Evolutionary conservation across 2,113 vertebrate genomes (phyloP), one percentile per base, ranked within the genome.

Genomic region (Dryoscopus gambensis): DNA sequence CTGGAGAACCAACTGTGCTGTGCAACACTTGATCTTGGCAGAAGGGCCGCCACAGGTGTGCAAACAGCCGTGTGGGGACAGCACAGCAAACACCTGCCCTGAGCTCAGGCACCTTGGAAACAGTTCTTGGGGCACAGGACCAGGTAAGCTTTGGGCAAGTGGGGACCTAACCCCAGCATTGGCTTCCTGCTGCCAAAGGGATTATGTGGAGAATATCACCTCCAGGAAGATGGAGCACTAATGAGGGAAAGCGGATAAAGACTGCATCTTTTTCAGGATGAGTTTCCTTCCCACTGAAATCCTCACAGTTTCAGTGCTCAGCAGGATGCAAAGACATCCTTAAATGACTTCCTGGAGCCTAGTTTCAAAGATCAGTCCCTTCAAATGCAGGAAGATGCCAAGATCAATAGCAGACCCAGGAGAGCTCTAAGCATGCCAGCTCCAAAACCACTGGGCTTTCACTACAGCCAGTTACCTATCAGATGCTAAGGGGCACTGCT

Each of bases 291-390:
- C 84, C 85, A 63, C 67, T 52, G 85, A 70, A 86, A 83, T 74
- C 79, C 59, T 91, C 47, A 67, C 42, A 16, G 84, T 83, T 96
- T 69, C 71, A 63, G 39, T 8, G 24, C 82, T 80, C 82, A 90
- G 82, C 87, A 91, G 95, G 93, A 96, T 93, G 68, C 60, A 83
- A 93, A 77, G 67, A 77, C 59, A 93, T n/a, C 59, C 73, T 95
- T 90, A 81, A 94, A 95, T 53, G 63, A 83, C 63, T 95, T 94
- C 93, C 91, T 88, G 92, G 68, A 95, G 79, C 42, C 59, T 18
- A 3, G 42, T 87, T 95, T 93, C 84, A 90, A 90, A 91, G 87
- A 88, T 70, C 82, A 63, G 82, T 53, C 67, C 52, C 82, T 93
- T 88, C 75, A 93, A 89, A 87, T 69, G 91, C 84, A 55, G 3